Conservation (phyloP, 2,113 vertebrate species). For the Planiliza haematocheilus region DNA sequence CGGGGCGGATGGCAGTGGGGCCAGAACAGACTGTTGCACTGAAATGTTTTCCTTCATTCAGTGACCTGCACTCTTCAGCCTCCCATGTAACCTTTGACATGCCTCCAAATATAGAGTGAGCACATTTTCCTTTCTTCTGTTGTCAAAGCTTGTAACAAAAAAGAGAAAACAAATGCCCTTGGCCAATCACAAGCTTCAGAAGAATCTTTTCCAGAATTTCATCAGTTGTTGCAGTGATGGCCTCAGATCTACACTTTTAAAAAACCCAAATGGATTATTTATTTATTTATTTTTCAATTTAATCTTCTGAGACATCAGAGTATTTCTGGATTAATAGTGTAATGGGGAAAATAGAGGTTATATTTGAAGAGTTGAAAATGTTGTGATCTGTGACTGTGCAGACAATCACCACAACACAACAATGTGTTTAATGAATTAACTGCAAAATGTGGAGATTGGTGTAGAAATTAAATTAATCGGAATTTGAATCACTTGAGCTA, state of each 20-base stretch:
- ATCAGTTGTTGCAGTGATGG: neutral
- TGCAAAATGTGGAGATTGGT: neutral
- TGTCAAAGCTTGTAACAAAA: slow-evolving; percentile 7
- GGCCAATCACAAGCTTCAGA: neutral
- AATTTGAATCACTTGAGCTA: neutral
- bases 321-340: too few relatives aligned
- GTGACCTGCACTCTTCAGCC: slow-evolving; percentile 45
- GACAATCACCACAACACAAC: neutral
- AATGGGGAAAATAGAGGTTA: too few relatives aligned
- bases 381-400: too few relatives aligned
- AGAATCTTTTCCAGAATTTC: neutral
- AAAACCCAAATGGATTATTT: too few relatives aligned
- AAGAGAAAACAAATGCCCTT: neutral
- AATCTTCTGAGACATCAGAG: too few relatives aligned
- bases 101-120: slow-evolving; percentile 49
- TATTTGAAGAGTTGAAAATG: too few relatives aligned
- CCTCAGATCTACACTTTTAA: too few relatives aligned
- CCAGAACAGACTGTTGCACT: slow-evolving; percentile 33
- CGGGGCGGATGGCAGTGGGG: slow-evolving; percentile 57
- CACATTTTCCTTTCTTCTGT: slow-evolving; percentile 33
- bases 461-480: too few relatives aligned
- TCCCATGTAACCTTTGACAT: slow-evolving; percentile 49
- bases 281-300: too few relatives aligned
- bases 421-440: neutral
- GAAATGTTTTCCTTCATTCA: slow-evolving; percentile 56